Base-by-base conservation (phyloP, 1,140 invertebrate species). In the Dryas iulia region DNA sequence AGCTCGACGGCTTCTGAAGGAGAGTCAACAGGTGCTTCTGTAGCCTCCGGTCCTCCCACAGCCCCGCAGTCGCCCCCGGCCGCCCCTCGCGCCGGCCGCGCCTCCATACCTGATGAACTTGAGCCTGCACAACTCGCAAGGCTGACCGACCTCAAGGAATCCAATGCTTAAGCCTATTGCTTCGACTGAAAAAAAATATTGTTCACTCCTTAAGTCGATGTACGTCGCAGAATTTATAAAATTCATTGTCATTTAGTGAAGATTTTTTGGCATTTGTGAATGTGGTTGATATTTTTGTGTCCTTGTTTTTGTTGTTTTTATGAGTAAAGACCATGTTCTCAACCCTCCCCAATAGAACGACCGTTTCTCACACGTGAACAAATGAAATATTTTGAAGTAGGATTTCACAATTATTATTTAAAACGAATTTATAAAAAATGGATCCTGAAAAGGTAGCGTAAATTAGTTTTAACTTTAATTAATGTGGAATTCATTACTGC, bases 101-200 rank as follows among this genome's bases (percentile, higher is more conserved):
- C 95, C 24, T 96, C 95, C 73, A 96, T 97, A 82, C 96, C 96
- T 7, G 96, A 97, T 78, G 96, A 97, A 84, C 92, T 97, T 54
- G 96, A 97, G 81, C 96, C 96, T 1, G 95, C 96, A 78, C 96
- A 97, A 87, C 92, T 97, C 71, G 96, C 96, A 25, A 94, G 96
- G 81, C 93, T 97, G 28, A 96, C 97, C 83, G 95, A 96, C 83
- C 93, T 97, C 14, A 97, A 97, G 87, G 97, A 97, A 87, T 97
- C 97, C 62, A 97, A 97, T 87, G 97, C 97, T 91, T 97, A 96
- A 89, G 74, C 60, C 68, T 73, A 72, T 66, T 72, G 39, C 28
- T 66, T 64, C 26, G 53, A 69, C 58, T 71, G 57, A 66, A 63
- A 33, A 56, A 30, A 30, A 25, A 1, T 28, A 54, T n/a, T 47